Conservation (phyloP, 2,797 vertebrate genomes). For the Cryptoprocta ferox region DNA sequence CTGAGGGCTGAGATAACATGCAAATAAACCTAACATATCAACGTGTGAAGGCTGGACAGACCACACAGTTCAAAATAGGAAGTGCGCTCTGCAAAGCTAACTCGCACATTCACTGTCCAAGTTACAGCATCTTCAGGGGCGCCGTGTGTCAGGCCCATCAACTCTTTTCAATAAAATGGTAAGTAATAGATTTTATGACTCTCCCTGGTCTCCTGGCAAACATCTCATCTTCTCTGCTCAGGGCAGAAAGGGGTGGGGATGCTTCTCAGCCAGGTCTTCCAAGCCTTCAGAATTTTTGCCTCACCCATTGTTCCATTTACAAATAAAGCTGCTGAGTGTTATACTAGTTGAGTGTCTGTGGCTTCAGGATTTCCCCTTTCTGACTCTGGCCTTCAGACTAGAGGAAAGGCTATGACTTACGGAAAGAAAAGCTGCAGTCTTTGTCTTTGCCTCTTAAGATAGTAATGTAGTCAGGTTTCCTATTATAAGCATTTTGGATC, state of each 20-base stretch:
- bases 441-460: neutral
- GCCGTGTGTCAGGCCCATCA: neutral
- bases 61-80: slow-evolving; percentile 73
- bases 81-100: slow-evolving; percentile 62
- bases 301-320: neutral
- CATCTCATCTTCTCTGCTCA: neutral
- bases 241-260: neutral
- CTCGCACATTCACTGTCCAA: slow-evolving; percentile 69
- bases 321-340: slow-evolving; percentile 32
- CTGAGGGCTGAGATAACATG: slow-evolving; percentile 73
- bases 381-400: neutral
- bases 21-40: slow-evolving; percentile 70
- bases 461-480: neutral
- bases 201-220: neutral
- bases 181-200: slow-evolving; percentile 47
- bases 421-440: neutral
- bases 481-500: neutral
- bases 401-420: slow-evolving; percentile 39
- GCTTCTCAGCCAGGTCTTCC: neutral
- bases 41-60: slow-evolving; percentile 72
- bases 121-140: slow-evolving; percentile 52
- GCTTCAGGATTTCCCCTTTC: slow-evolving; percentile 73
- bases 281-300: neutral
- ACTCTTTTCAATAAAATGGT: slow-evolving; percentile 71
- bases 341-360: neutral